A percentile compares a stretch with the other conserved stretches of the same genome.
Evolutionary conservation across 2,888 invertebrate genomes (phyloP).

Genomic region (Agonopterix arenella): DNA sequence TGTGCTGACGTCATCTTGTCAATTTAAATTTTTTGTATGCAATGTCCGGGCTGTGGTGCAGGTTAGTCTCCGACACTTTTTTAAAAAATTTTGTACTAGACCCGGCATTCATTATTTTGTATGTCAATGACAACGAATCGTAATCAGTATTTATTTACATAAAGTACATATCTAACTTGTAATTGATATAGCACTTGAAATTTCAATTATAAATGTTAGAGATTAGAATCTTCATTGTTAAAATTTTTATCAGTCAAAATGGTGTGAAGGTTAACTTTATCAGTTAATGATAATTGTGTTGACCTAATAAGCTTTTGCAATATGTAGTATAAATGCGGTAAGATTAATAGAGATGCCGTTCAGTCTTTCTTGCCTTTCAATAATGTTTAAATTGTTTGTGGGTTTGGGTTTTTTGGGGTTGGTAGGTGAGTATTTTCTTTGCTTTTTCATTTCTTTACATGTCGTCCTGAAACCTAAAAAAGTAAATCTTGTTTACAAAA

Average conservation of each 20-base stretch:
- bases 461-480: too few species aligned
- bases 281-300: conserved; percentile 48
- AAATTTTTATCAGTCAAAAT: conserved; percentile 44
- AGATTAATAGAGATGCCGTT: conserved; percentile 10
- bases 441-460: too few species aligned
- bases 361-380: conserved; percentile 15
- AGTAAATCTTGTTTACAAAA: too few species aligned
- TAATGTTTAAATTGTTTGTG: conserved; percentile 32
- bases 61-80: too few species aligned
- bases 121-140: too few species aligned
- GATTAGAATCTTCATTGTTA: conserved; percentile 18
- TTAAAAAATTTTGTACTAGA: too few species aligned
- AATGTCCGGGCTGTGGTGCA: too few species aligned
- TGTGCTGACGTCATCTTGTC: too few species aligned
- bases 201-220: conserved; percentile 12
- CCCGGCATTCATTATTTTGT: too few species aligned
- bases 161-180: conserved; percentile 5
- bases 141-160: background rate
- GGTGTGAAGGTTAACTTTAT: conserved; percentile 58
- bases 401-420: conserved; percentile 25
- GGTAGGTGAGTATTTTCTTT: conserved; percentile 24
- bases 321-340: conserved; percentile 45
- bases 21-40: too few species aligned
- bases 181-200: conserved; percentile 15
- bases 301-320: conserved; percentile 55